phyloP scores from a whole-genome alignment of 2,113 vertebrate species.

The Puma concolor region DNA sequence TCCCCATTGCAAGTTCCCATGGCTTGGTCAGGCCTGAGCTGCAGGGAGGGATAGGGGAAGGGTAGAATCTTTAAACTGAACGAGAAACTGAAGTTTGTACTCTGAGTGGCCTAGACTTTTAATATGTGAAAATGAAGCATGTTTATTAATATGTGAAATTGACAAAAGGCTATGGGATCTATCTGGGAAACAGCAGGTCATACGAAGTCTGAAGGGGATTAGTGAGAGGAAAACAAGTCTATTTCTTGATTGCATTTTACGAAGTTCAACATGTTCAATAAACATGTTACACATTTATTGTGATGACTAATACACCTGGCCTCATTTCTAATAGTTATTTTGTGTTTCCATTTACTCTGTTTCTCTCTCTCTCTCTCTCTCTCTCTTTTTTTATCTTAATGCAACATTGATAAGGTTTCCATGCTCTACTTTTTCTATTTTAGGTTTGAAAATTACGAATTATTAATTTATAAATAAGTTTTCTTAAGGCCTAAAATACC shows the following conservation, averaged over 20 bases:
- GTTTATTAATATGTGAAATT: not conserved
- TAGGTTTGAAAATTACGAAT: not conserved
- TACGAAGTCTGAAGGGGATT: not conserved
- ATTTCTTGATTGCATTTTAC: not conserved
- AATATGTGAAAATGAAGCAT: slow-evolving; percentile 1
- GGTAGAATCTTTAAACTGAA: not conserved
- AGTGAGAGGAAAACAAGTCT: not conserved
- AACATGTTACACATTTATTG: not conserved
- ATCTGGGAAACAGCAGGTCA: not conserved
- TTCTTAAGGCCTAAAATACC: not conserved
- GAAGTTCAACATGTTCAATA: not conserved
- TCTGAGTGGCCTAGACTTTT: not conserved
- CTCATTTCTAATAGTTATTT: not conserved
- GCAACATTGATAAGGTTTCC: not conserved
- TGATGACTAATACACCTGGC: not conserved
- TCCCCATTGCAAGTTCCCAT: not conserved
- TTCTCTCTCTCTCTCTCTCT: not conserved
- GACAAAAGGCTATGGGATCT: not conserved
- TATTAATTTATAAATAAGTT: not conserved
- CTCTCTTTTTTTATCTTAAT: not conserved
- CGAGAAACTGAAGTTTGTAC: not conserved
- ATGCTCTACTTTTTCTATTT: not conserved
- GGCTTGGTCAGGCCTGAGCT: not conserved
- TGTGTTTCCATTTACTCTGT: not conserved
- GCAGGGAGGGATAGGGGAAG: not conserved